Percentiles rank a stretch among this genome's conserved stretches.
phyloP scores from a whole-genome alignment of 2,888 invertebrate species.

The Megaustenia siamemsis region DNA sequence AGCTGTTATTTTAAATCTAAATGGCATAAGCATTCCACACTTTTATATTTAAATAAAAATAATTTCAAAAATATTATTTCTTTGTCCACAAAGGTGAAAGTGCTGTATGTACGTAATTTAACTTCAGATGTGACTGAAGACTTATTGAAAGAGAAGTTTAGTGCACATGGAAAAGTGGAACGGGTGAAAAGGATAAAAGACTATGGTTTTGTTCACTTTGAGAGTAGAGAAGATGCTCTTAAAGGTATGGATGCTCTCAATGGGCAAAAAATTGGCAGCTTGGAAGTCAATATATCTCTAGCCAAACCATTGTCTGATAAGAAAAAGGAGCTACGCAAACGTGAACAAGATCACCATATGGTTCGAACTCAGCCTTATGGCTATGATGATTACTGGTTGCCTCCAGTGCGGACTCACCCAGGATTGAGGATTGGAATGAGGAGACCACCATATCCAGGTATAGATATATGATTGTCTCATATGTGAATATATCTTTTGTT shows the following conservation, averaged over 20 bases:
- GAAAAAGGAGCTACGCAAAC: constrained; percentile 83
- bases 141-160: constrained; percentile 95
- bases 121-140: constrained; percentile 98
- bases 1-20: too few species aligned
- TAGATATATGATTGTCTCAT: neutral
- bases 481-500: too few species aligned
- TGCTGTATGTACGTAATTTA: constrained; percentile 97
- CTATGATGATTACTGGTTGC: constrained; percentile 71
- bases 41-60: too few species aligned
- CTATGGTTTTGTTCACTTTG: constrained; percentile 99
- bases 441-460: constrained; percentile 60
- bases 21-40: too few species aligned
- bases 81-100: constrained; percentile 88
- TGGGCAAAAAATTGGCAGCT: constrained; percentile 74
- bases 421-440: constrained; percentile 59
- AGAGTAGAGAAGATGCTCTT: constrained; percentile 96
- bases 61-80: neutral
- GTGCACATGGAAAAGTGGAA: constrained; percentile 95
- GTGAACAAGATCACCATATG: constrained; percentile 69
- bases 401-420: constrained; percentile 63
- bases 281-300: constrained; percentile 93
- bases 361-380: constrained; percentile 59
- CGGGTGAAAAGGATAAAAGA: constrained; percentile 99
- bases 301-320: constrained; percentile 99
- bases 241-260: constrained; percentile 85